Base-by-base conservation (phyloP, 2,888 invertebrate species). In the Drosophila tripunctata region DNA sequence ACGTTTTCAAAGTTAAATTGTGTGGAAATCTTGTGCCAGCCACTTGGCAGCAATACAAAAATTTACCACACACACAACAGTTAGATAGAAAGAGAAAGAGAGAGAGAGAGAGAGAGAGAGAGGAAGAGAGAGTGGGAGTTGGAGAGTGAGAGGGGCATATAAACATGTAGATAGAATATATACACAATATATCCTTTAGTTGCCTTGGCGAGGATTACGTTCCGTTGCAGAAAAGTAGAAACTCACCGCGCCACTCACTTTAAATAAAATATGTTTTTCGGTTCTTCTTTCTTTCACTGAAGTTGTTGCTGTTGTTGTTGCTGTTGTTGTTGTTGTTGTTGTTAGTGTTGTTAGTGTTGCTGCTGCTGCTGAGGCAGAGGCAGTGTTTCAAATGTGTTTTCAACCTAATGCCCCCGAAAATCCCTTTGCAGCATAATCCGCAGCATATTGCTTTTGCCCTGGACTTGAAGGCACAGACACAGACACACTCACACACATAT, bases 1-100 rank as follows among this genome's bases (percentile, higher is more conserved):
- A 72, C 84, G 67, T 81, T 70, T 79, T 88, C 80, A 87, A n/a
- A 88, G 89, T 90, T 89, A 89, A 90, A 90, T 90, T 89, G 89
- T 88, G 82, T 87, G 89, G 88, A 88, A 90, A 83, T 82, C 81
- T 82, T 75, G 62, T 72, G 72, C 68, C 67, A 75, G 64, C 75
- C 75, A 71, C 70, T 74, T 80, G 78, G 67, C 74, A 65, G 64
- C 81, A 57, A 74, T 73, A 76, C 78, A 65, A 76, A 78, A 75
- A 75, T 75, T 57, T 40, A 60, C 58, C 60, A 76, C 83, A 74
- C 75, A 74, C 44, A 63, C 45, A 61, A 15, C n/a, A n/a, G n/a
- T n/a, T n/a, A n/a, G 21, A 21, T 8, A 27, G 24, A 54, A 45
- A 63, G 50, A 50, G 17, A 47, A 17, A 1, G 35, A 15, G 4